Evolutionary conservation across 2,888 invertebrate genomes (phyloP).

Genomic region (Muscina levida): DNA sequence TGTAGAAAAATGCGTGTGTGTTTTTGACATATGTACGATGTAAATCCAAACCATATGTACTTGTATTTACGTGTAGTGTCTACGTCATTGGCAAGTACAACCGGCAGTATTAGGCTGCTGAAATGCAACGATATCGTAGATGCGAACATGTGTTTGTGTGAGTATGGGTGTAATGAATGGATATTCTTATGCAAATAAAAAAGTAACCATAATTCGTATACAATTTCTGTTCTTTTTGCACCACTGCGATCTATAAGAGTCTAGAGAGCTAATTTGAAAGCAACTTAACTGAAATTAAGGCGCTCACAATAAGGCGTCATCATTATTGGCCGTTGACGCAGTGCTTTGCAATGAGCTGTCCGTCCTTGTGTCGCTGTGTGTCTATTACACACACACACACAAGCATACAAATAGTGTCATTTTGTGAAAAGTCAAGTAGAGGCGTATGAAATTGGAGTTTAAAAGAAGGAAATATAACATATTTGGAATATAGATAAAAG

Average conservation of each 20-base stretch:
- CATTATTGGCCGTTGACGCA: constrained; percentile 1
- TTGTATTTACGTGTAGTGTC: background rate
- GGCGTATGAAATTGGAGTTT: too few relatives aligned
- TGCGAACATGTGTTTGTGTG: background rate
- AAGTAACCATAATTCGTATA: constrained; percentile 2
- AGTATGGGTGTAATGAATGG: background rate
- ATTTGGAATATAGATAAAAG: too few relatives aligned
- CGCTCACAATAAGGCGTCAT: constrained; percentile 19
- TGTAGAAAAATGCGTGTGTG: constrained; percentile 21
- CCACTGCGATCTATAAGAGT: too few relatives aligned
- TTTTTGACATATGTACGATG: constrained; percentile 17
- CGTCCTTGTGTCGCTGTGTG: background rate
- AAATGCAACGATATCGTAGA: constrained; percentile 3
- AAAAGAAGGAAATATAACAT: too few relatives aligned
- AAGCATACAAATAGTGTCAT: too few relatives aligned
- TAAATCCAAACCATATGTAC: background rate
- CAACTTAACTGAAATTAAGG: constrained; percentile 25
- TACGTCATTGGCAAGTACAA: background rate
- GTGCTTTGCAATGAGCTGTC: background rate
- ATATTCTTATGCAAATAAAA: constrained; percentile 2
- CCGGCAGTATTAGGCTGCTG: background rate
- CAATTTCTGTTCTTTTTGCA: background rate
- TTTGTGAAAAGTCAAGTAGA: too few relatives aligned
- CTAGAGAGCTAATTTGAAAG: background rate
- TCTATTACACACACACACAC: background rate